A percentile compares a stretch with the other conserved stretches of the same genome.
Conservation (phyloP, 2,888 invertebrate species). For the Tetragonisca angustula region DNA sequence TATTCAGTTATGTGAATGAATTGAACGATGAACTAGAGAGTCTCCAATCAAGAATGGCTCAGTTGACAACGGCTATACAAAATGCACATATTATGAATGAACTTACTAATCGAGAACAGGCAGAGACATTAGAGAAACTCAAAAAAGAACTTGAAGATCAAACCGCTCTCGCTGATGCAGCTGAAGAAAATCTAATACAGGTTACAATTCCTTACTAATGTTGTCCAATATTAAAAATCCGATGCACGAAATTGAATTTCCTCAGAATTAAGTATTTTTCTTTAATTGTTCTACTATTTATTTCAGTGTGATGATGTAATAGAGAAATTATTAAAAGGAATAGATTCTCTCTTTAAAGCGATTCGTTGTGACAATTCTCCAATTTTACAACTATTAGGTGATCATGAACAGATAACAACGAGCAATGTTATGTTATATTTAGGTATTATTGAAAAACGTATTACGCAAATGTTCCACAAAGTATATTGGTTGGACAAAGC, state of each 20-base stretch:
- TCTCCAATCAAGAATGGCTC: slow-evolving; percentile 88
- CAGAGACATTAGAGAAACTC: slow-evolving; percentile 86
- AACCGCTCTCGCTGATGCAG: slow-evolving; percentile 79
- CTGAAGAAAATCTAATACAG: slow-evolving; percentile 82
- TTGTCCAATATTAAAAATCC: slow-evolving; percentile 22
- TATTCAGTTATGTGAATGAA: slow-evolving; percentile 96
- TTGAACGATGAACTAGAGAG: slow-evolving; percentile 93
- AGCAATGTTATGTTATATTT: slow-evolving; percentile 93
- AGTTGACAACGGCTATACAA: slow-evolving; percentile 88
- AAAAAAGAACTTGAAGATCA: slow-evolving; percentile 85
- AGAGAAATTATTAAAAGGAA: slow-evolving; percentile 83
- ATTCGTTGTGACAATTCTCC: slow-evolving; percentile 91
- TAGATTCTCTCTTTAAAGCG: slow-evolving; percentile 85
- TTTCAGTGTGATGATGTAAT: slow-evolving; percentile 80
- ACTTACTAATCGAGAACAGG: slow-evolving; percentile 86
- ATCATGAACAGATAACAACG: slow-evolving; percentile 89
- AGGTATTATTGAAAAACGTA: slow-evolving; percentile 91
- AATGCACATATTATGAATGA: slow-evolving; percentile 87
- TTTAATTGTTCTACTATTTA: neutral
- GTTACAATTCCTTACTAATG: slow-evolving; percentile 60
- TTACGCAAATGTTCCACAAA: slow-evolving; percentile 87
- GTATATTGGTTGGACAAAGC: slow-evolving; percentile 83
- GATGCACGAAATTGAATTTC: slow-evolving; percentile 5
- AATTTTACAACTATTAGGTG: slow-evolving; percentile 89
- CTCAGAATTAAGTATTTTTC: neutral